These are phyloP conservation scores for Drosophila lutescens DNA, from an alignment of 2,888 invertebrate species.

Conservation along the genomic window DNA sequence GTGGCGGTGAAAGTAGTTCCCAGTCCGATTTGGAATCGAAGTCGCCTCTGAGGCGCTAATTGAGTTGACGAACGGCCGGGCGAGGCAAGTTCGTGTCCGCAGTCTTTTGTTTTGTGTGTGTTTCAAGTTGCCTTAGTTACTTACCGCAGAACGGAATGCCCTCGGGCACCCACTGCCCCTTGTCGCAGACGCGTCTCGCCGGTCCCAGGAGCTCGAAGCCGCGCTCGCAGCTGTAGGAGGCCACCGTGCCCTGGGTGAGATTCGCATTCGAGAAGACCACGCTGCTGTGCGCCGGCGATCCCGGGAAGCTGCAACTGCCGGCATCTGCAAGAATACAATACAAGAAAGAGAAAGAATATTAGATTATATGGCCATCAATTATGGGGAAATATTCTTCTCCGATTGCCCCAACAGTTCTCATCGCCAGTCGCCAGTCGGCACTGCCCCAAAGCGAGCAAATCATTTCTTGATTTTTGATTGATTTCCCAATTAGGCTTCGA, in stretches of 20 bases:
- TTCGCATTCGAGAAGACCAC: constrained; percentile 90
- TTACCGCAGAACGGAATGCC: constrained; percentile 97
- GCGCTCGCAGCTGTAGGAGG: constrained; percentile 93
- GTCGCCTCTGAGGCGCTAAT: constrained; percentile 63
- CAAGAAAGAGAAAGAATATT: constrained; percentile 5
- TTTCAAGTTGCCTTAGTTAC: not conserved
- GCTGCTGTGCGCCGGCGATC: constrained; percentile 94
- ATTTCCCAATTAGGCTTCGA: constrained; percentile 7
- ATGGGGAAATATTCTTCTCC: constrained; percentile 8
- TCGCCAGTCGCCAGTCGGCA: not conserved
- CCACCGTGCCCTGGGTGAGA: constrained; percentile 86
- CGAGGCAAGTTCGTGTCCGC: constrained; percentile 48
- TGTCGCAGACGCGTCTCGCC: constrained; percentile 90
- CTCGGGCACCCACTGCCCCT: constrained; percentile 93
- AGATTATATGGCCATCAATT: constrained; percentile 16
- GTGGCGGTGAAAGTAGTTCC: constrained; percentile 59
- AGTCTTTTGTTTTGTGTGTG: constrained; percentile 59
- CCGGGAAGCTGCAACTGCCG: constrained; percentile 91
- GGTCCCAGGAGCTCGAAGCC: constrained; percentile 97
- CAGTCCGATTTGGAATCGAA: constrained; percentile 13
- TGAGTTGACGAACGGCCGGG: constrained; percentile 46
- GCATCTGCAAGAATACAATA: constrained; percentile 70
- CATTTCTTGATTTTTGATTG: constrained; percentile 10
- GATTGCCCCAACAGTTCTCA: constrained; percentile 3
- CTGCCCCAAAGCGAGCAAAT: constrained; percentile 6